Evolutionary conservation across 2,113 vertebrate genomes (phyloP), one percentile per base, ranked within the genome.

Genomic region (Sinocyclocheilus maitianheensis): DNA sequence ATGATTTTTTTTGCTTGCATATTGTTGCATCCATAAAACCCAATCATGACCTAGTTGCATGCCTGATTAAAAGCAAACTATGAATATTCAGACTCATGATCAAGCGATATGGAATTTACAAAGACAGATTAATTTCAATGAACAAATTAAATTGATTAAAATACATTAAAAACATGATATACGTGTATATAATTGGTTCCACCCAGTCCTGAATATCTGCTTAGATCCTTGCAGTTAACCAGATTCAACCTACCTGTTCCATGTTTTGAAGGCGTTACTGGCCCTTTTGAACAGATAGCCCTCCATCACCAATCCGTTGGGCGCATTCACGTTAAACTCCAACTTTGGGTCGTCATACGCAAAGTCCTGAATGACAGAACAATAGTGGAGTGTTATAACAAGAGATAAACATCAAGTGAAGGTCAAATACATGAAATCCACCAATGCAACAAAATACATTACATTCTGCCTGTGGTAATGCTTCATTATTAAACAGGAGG

Each of bases 201-300:
- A 46, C n/a, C 22, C 1, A 24, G 11, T 18, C 0, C 43, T 51
- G 22, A 26, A 77, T 16, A 77, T 26, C n/a, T n/a, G 20, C n/a
- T 16, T 11, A 22, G 30, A 34, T 34, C 30, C 30, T 34, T 34
- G 30, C 30, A 34, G 37, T 37, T 34, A 69, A 12, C 40, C 9
- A 37, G 5, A 37, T 37, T 37, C 2, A 12, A 0, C n/a, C 11
- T 7, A 99, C 98, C 98, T 95, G 91, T 99, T 99, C 98, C 98
- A 99, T 0, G 98, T 99, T 93, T 99, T 99, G 87, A 99, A 99
- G 72, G 98, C 97, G 0, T 99, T 99, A 93, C 98, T 99, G 88
- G 98, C 97, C 89, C 98, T 97, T 93, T 99, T 99, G 92, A 99
- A 99, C 89, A 99, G 95, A 92, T 99, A 99, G 0, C 98, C 98